Evolutionary conservation across 37 sponge, comb jelly and placozoan species (phyloP).

Genomic region (Ephydatia muelleri): DNA sequence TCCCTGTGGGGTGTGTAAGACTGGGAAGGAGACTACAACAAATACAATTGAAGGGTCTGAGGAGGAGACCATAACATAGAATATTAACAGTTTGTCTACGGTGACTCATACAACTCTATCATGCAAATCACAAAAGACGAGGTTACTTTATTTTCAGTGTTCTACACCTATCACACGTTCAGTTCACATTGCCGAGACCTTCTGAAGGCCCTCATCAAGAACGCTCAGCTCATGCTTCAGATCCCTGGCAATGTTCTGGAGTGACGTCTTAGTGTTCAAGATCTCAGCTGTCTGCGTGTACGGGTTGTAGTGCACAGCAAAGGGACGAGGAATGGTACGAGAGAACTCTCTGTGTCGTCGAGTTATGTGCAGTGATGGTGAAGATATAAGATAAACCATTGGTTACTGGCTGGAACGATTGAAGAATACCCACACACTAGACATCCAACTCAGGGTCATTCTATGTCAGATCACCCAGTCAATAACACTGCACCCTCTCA

Average conservation of each 20-base stretch:
- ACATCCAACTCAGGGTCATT: no score
- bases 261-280: constrained; percentile 65
- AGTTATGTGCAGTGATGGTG: no score
- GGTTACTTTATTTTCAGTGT: background rate
- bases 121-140: background rate
- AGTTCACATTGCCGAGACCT: constrained; percentile 17
- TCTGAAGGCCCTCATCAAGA: constrained; percentile 72
- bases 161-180: background rate
- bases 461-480: no score
- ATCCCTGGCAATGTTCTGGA: constrained; percentile 61
- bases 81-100: no score
- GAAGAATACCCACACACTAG: no score
- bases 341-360: constrained; percentile 95
- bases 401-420: no score
- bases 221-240: constrained; percentile 63
- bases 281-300: constrained; percentile 94
- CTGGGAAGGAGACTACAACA: no score
- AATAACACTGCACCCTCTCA: no score
- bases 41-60: no score
- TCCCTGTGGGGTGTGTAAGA: no score
- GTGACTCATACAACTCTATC: background rate
- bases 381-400: background rate
- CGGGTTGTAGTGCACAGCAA: constrained; percentile 91
- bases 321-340: constrained; percentile 83
- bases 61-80: no score